phyloP scores from a whole-genome alignment of 2,113 vertebrate species.

The Pseudorectes ferrugineus region DNA sequence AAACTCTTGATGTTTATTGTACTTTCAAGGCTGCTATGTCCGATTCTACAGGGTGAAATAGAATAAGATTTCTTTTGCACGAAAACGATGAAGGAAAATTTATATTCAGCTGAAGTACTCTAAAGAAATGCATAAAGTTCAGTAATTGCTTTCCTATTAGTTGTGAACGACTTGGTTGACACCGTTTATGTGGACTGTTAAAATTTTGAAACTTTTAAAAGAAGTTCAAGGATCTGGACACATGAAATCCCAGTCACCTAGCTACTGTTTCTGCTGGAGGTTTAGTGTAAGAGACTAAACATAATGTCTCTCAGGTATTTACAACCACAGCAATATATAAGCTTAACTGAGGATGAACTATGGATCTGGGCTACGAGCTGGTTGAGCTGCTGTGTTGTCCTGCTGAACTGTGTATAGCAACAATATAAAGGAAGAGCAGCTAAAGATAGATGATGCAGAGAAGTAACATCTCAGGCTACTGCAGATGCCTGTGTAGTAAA shows the following conservation, averaged over 20 bases:
- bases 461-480: background rate
- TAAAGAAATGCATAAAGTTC: background rate
- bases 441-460: background rate
- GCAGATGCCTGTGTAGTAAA: background rate
- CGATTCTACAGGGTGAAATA: background rate
- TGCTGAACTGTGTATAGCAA: background rate
- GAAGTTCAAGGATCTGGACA: background rate
- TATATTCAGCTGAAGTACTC: background rate
- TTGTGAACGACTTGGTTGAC: background rate
- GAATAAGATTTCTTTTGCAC: background rate
- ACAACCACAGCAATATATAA: background rate
- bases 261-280: background rate
- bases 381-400: background rate
- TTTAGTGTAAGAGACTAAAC: background rate
- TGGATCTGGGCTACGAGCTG: background rate
- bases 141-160: background rate
- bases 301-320: background rate
- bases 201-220: background rate
- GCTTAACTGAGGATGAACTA: background rate
- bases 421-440: background rate
- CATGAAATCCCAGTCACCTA: background rate
- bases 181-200: background rate
- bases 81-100: background rate
- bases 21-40: background rate
- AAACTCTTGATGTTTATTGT: background rate